These are phyloP conservation scores for Peromyscus attwateri DNA, from an alignment of 2,797 vertebrate species.

Conservation along the genomic window DNA sequence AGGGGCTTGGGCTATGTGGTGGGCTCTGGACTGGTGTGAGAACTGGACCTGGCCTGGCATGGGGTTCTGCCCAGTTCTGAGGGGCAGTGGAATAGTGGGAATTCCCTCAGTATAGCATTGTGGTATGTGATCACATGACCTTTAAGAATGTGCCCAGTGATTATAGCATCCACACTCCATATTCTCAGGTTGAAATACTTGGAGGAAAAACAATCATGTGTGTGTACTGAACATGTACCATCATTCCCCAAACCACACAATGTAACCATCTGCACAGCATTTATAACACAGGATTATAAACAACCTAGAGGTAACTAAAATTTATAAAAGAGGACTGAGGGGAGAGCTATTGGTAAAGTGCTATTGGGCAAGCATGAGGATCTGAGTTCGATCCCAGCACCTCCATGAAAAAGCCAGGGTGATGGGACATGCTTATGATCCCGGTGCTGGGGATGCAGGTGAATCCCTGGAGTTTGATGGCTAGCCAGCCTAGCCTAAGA, in stretches of 20 bases:
- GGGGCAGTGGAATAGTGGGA: neutral
- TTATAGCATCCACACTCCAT: neutral
- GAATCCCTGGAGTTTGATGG: neutral
- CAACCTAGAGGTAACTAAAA: neutral
- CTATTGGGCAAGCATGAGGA: neutral
- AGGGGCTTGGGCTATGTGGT: neutral
- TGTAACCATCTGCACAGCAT: neutral
- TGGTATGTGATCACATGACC: neutral
- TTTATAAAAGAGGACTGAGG: neutral
- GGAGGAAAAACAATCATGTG: neutral
- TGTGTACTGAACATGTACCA: neutral
- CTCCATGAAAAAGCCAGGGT: neutral
- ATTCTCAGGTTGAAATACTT: neutral
- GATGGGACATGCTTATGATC: neutral
- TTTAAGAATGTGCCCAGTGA: neutral
- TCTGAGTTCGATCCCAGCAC: neutral
- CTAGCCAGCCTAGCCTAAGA: neutral
- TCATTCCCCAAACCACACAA: neutral
- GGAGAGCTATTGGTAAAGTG: neutral
- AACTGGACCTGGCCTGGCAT: neutral
- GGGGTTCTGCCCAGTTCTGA: neutral
- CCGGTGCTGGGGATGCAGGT: neutral
- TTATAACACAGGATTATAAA: neutral
- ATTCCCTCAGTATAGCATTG: neutral
- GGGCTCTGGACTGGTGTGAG: neutral